Evolutionary conservation across 2,888 invertebrate genomes (phyloP), one percentile per base, ranked within the genome.

Genomic region (Dolichopus griseipennis): DNA sequence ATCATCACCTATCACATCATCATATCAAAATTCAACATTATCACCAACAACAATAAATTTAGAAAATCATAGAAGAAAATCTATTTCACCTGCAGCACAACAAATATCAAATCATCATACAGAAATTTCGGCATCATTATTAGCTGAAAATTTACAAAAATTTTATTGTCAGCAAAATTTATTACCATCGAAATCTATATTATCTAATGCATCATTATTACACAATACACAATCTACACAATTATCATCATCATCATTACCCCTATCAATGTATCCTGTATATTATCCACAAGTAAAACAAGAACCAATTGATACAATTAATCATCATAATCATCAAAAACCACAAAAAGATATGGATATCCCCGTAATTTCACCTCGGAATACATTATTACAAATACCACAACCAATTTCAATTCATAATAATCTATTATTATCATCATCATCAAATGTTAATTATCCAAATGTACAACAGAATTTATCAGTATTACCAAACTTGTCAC

Each of bases 11-110:
- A 41, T 4, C 52, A 52, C 12, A 61, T 15, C 6, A 20, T 61
- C 61, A 61, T 20, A 20, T 21, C 8, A 61, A 21, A 20, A 72
- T 33, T 79, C 80, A 0, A 79, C 81, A 9, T 73, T 68, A 52
- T 70, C 69, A 5, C 67, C 70, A 64, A 71, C 73, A 43, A 71
- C 72, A 18, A 68, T 73, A 6, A 73, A 70, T 43, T 75, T 77
- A 1, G 61, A 61, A 21, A n/a, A 43, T 66, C 66, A 37, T 10
- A 61, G 33, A 8, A 10, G 12, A 5, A 75, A 77, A 33, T 65
- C 65, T 66, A 21, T 61, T 41, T n/a, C 41, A 68, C n/a, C 69
- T 66, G 27, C 68, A 67, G 15, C 37, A 10, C 61, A 66, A 6
- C 52, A 27, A 27, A 27, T 27, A 27, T 5, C 2, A 27, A 27